A percentile compares a stretch with the other conserved stretches of the same genome.
These are phyloP conservation scores for Globodera rostochiensis DNA, from an alignment of 1,140 invertebrate species.

Conservation along the genomic window DNA sequence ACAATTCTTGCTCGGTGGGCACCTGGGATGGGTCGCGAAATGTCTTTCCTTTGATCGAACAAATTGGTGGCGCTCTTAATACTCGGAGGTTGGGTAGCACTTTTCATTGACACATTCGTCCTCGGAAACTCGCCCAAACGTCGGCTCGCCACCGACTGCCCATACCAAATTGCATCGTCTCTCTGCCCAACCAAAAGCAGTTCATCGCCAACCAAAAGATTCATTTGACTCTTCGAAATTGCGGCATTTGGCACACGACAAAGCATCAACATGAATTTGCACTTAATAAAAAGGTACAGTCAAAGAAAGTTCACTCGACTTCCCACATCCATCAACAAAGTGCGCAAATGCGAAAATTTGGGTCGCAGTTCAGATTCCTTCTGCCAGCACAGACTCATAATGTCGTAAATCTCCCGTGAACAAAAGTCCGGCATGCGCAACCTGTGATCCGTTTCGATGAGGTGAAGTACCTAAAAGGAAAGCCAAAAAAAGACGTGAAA, in stretches of 20 bases:
- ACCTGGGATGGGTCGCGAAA: slow-evolving; percentile 38
- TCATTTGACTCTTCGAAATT: slow-evolving; percentile 19
- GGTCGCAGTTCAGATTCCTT: slow-evolving; percentile 40
- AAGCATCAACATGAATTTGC: slow-evolving; percentile 50
- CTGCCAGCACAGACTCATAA: slow-evolving; percentile 51
- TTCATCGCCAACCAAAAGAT: slow-evolving; percentile 33
- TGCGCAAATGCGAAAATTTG: slow-evolving; percentile 47
- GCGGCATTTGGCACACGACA: slow-evolving; percentile 32
- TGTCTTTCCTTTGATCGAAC: slow-evolving; percentile 23
- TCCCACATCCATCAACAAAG: slow-evolving; percentile 43
- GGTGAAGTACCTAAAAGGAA: slow-evolving; percentile 46
- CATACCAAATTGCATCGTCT: slow-evolving; percentile 14
- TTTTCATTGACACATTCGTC: slow-evolving; percentile 25
- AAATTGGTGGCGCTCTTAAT: neutral
- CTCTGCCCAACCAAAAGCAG: slow-evolving; percentile 42
- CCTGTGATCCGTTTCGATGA: slow-evolving; percentile 44
- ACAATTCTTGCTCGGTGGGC: no score
- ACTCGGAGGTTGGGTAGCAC: neutral
- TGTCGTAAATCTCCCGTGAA: slow-evolving; percentile 47
- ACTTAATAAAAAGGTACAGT: slow-evolving; percentile 16
- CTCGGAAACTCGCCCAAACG: slow-evolving; percentile 29
- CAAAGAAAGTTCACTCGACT: neutral
- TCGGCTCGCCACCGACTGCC: slow-evolving; percentile 11
- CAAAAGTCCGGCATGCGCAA: slow-evolving; percentile 47
- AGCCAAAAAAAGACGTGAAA: slow-evolving; percentile 14